Percentiles rank a stretch among this genome's conserved stretches.
Conservation (phyloP, 2,113 vertebrate genomes). For the Upupa epops region DNA sequence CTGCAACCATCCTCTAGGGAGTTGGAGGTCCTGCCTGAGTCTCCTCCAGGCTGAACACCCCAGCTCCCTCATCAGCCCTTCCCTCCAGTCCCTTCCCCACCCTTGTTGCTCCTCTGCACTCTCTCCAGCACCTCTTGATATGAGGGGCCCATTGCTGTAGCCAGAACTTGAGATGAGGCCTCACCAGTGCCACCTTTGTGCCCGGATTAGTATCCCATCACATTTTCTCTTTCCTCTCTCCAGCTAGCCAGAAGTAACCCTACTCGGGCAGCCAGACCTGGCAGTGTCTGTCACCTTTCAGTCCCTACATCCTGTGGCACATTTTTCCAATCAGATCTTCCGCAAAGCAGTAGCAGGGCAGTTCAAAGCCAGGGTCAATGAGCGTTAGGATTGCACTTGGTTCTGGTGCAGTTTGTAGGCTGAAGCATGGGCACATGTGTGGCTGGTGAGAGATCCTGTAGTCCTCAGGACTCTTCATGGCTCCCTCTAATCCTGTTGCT, state of each 20-base stretch:
- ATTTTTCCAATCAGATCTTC: neutral
- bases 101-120: no score
- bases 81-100: no score
- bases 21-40: no score
- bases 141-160: no score
- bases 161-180: no score
- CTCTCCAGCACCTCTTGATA: no score
- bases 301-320: neutral
- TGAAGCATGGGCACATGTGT: rapidly evolving
- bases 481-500: neutral
- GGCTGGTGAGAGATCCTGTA: neutral
- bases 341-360: neutral
- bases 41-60: no score
- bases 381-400: neutral
- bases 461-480: neutral
- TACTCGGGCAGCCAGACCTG: neutral
- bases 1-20: no score
- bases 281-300: neutral
- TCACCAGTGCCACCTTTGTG: neutral
- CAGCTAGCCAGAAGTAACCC: neutral
- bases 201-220: neutral
- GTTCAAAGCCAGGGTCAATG: neutral
- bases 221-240: neutral
- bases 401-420: neutral
- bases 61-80: no score